Base-by-base conservation (phyloP, 2,888 invertebrate species). In the Idaea biselata region DNA sequence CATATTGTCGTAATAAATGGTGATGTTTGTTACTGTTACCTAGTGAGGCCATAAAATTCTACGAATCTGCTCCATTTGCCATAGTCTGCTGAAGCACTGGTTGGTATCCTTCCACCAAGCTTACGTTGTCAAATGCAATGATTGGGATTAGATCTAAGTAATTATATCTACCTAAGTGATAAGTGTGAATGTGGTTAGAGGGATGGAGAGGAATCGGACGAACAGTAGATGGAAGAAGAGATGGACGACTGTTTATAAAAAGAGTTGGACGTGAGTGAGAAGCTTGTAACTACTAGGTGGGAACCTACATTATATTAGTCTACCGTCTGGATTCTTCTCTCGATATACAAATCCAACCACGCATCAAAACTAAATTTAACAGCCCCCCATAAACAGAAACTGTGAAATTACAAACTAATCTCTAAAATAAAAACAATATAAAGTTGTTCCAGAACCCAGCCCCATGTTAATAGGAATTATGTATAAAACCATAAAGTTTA, bases 1-100 rank as follows among this genome's bases (percentile, higher is more conserved):
- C 44, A 44, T 44, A 44, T 44, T 44, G 44, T 44, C 44, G 44
- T 44, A 44, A 86, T 87, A 84, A 82, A 79, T 74, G 76, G 74
- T 72, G 74, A 71, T 74, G 69, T 78, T 73, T 74, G 69, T 78
- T 73, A 78, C 68, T 68, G 69, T 66, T 67, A 60, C 11, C 6
- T 54, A 59, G 44, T 44, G 3, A 11, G 44, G 44, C 44, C 11
- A 44, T 44, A 14, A 44, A 44, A 44, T 44, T 11, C 44, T 44
- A 7, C 44, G 14, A 44, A 44, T 44, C 44, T 3, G 44, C 44
- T 44, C 11, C 44, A 44, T 44, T 44, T 8, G 8, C 44, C 8
- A 44, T 11, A 8, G 14, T 33, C 33, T 1, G 33, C 7, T 5
- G 33, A 11, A 7, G 33, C 33, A 33, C 7, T 33, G 14, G 1